Conservation (phyloP, 2,113 vertebrate genomes). For the Planiliza haematocheilus region DNA sequence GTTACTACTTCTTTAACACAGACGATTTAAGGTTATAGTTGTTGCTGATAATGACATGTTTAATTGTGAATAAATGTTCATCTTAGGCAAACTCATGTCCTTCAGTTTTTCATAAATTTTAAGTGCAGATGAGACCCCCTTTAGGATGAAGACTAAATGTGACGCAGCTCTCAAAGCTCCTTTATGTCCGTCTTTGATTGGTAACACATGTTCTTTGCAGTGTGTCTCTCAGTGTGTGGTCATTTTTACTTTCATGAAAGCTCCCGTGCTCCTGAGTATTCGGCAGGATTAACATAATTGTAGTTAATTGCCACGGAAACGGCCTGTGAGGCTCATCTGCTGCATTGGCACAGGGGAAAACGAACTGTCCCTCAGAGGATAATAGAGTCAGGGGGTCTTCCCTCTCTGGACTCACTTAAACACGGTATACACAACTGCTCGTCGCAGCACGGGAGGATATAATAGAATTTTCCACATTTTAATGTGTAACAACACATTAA, state of each 20-base stretch:
- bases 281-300: slow-evolving; percentile 65
- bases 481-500: slow-evolving; percentile 23
- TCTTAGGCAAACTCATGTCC: background rate
- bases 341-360: slow-evolving; percentile 10
- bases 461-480: slow-evolving; percentile 23
- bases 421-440: background rate
- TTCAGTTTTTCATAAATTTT: background rate
- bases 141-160: background rate
- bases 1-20: too few species aligned
- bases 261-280: slow-evolving; percentile 1
- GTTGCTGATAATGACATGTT: too few species aligned
- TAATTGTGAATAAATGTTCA: background rate
- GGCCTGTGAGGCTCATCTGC: slow-evolving; percentile 33
- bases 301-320: slow-evolving; percentile 61
- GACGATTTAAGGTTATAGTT: too few species aligned
- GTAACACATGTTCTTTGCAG: background rate
- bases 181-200: background rate
- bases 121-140: background rate
- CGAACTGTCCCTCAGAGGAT: slow-evolving; percentile 24
- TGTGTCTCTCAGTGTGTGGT: background rate
- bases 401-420: slow-evolving; percentile 1
- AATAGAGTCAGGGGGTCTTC: slow-evolving; percentile 19
- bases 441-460: background rate
- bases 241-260: slow-evolving; percentile 20
- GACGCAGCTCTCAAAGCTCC: background rate